phyloP scores from a whole-genome alignment of 2,113 vertebrate species.

The Melanotaenia duboulayi region DNA sequence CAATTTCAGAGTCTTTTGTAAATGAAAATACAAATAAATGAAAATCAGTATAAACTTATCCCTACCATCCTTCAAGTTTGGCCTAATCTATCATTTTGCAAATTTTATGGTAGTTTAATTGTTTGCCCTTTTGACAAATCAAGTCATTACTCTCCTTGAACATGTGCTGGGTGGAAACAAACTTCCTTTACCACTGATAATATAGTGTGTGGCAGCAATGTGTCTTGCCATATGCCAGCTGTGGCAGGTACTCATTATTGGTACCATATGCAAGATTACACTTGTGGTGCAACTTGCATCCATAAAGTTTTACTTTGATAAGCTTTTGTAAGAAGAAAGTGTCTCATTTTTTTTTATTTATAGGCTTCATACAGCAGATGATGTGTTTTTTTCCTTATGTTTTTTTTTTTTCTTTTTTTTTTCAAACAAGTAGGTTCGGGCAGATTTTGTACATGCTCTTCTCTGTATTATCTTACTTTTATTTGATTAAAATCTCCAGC shows the following conservation, averaged over 20 bases:
- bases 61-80: neutral
- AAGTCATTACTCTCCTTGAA: constrained; percentile 46
- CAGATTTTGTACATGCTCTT: constrained; percentile 26
- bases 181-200: constrained; percentile 68
- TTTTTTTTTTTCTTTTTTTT: neutral
- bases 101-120: constrained; percentile 64
- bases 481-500: constrained; percentile 85
- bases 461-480: constrained; percentile 54
- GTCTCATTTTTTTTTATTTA: neutral
- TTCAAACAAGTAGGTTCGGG: neutral
- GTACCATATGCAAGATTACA: constrained; percentile 56
- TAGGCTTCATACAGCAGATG: neutral
- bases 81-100: neutral
- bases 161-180: constrained; percentile 71
- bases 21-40: neutral
- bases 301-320: constrained; percentile 51
- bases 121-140: constrained; percentile 56
- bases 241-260: constrained; percentile 56
- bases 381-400: too few species aligned
- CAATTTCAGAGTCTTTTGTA: too few species aligned
- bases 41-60: neutral
- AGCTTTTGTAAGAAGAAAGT: constrained; percentile 10
- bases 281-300: constrained; percentile 50
- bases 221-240: constrained; percentile 64
- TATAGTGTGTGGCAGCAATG: constrained; percentile 45